Evolutionary conservation across 2,113 vertebrate genomes (phyloP), one percentile per base, ranked within the genome.

Genomic region (Corydoras maculifer): DNA sequence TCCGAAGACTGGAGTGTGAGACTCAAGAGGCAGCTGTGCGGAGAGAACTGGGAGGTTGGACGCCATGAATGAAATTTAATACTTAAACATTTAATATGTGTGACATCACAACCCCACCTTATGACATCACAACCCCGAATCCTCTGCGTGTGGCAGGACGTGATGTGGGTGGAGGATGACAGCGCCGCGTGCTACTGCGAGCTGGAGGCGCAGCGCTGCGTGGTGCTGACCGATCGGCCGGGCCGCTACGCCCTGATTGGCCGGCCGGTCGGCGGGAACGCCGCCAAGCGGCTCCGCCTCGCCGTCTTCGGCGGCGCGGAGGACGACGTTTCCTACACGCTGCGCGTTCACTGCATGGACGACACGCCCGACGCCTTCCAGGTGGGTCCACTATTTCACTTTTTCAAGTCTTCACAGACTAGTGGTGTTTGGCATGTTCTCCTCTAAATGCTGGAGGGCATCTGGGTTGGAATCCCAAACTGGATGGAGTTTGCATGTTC

Each of bases 341-440:
- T 99, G 82, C 89, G 95, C 49, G 96, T 99, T n/a, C 98, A 99
- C 86, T 98, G 96, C 68, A 88, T 97, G 83, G 94, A 98, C 74
- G 95, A 99, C 79, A 98, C 93, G 3, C 96, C 95, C 4, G 94
- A 93, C 80, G 92, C 94, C 6, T 96, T 98, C 86, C 95, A 98
- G 94, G 96, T 99, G 18, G 18, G 18, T 1, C 18, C 1, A 25
- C 18, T 2, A 2, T 25, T 25, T 2, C 18, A 25, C 18, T 25
- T 25, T 25, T 25, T 25, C 18, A 25, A 25, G 18, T 25, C 18
- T 25, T 25, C 2, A 25, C 18, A 25, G 18, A 25, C 18, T 25
- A 25, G 18, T 25, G 18, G 18, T 25, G 18, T 25, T 25, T 25
- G 18, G 18, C 18, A 25, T 25, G 18, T 25, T 25, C 18, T 25